Evolutionary conservation across 2,113 vertebrate genomes (phyloP).

Genomic region (Phainopepla nitens): DNA sequence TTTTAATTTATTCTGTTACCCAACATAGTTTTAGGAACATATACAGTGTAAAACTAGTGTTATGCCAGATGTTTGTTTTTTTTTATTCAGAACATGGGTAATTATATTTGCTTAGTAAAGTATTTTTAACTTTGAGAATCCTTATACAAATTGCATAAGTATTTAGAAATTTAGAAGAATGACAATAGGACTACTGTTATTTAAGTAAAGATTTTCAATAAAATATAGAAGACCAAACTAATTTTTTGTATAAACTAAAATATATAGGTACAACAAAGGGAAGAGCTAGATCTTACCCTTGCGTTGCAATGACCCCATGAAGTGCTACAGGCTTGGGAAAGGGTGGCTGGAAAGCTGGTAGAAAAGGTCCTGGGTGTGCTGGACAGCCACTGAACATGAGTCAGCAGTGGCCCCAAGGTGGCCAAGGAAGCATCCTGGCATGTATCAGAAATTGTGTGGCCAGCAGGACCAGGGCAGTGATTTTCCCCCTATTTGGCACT

Average conservation of each 20-base stretch:
- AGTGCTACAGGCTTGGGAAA: neutral
- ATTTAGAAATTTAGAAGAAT: neutral
- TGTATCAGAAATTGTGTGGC: rapidly evolving
- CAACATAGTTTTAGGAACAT: neutral
- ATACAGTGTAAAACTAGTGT: neutral
- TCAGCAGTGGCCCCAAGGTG: neutral
- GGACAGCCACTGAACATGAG: too few species aligned
- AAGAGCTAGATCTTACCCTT: neutral
- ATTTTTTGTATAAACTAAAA: neutral
- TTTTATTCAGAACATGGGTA: neutral
- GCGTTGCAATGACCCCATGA: neutral
- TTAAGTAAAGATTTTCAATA: neutral
- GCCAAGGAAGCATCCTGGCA: neutral
- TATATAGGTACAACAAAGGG: neutral
- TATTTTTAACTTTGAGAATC: neutral
- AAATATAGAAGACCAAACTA: neutral
- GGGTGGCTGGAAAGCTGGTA: neutral
- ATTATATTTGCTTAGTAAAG: neutral
- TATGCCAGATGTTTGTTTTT: neutral
- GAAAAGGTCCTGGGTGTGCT: neutral
- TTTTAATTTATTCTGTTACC: neutral
- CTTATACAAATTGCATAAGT: neutral
- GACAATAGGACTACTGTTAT: neutral
- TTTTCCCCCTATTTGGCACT: rapidly evolving
- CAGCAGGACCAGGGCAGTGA: rapidly evolving